A percentile compares a stretch with the other conserved stretches of the same genome.
Evolutionary conservation across 2,113 vertebrate species (phyloP).

Genomic region (Stigmatopora nigra): DNA sequence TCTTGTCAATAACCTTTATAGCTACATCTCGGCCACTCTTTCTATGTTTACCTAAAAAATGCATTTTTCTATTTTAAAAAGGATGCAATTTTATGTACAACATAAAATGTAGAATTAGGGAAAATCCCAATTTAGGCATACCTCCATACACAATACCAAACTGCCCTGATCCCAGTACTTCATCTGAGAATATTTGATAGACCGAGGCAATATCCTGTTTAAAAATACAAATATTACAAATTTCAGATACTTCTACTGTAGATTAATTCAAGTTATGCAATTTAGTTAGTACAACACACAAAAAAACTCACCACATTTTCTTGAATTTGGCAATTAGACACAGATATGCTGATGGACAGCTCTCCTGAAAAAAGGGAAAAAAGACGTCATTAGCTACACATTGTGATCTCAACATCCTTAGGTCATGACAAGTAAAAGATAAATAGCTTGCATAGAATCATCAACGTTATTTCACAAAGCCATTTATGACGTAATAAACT

Average conservation of each 20-base stretch:
- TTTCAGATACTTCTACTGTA: conserved; percentile 33
- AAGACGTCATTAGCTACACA: conserved; percentile 36
- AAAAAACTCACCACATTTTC: conserved; percentile 91
- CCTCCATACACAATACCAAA: conserved; percentile 98
- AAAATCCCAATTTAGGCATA: conserved; percentile 47
- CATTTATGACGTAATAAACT: conserved; percentile 50
- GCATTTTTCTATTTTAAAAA: background rate
- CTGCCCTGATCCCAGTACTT: conserved; percentile 96
- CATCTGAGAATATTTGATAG: conserved; percentile 98
- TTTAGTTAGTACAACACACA: conserved; percentile 8
- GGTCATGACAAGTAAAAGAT: conserved; percentile 9
- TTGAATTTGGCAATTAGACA: conserved; percentile 94
- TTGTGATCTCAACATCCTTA: conserved; percentile 21
- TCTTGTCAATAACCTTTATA: conserved; percentile 98
- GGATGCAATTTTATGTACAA: background rate
- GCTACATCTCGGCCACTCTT: conserved; percentile 97
- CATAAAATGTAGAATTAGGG: background rate
- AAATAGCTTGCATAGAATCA: conserved; percentile 26
- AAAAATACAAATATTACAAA: conserved; percentile 23
- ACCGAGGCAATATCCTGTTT: conserved; percentile 91
- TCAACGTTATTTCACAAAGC: conserved; percentile 35
- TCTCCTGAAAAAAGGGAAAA: conserved; percentile 79
- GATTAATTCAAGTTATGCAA: conserved; percentile 45
- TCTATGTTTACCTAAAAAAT: conserved; percentile 84
- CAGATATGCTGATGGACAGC: conserved; percentile 93